A percentile compares a stretch with the other conserved stretches of the same genome.
Conservation (phyloP, 2,797 vertebrate species). For the Clarias laeviceps region DNA sequence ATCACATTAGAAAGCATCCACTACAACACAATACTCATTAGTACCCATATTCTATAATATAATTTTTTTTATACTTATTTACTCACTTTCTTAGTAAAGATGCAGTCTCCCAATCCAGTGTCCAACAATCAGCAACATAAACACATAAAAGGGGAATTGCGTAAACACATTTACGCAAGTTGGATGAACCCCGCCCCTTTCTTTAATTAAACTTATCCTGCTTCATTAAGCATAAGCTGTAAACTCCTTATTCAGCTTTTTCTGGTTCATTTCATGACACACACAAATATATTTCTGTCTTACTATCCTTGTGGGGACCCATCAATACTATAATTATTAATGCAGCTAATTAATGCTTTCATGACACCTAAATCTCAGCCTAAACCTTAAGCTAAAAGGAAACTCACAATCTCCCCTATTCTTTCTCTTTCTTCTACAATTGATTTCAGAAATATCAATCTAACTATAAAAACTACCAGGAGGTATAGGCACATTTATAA, state of each 20-base stretch:
- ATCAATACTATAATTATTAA: neutral
- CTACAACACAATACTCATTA: neutral
- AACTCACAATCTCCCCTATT: too few relatives aligned
- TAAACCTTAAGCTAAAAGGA: neutral
- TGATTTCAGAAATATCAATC: too few relatives aligned
- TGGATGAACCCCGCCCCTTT: slow-evolving; percentile 22
- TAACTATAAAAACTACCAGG: too few relatives aligned
- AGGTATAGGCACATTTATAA: too few relatives aligned
- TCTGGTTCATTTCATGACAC: neutral
- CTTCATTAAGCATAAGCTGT: slow-evolving; percentile 60
- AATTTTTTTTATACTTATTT: neutral
- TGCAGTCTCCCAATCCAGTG: neutral
- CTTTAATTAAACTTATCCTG: slow-evolving; percentile 70
- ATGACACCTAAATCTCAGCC: neutral
- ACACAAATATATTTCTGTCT: neutral
- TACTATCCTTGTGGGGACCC: neutral
- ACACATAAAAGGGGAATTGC: slow-evolving; percentile 4
- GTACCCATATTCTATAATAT: neutral
- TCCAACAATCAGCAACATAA: slow-evolving; percentile 1
- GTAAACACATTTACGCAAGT: slow-evolving; percentile 20
- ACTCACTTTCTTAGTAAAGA: slow-evolving; percentile 45
- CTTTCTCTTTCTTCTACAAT: too few relatives aligned
- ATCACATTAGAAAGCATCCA: neutral
- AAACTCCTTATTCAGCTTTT: slow-evolving; percentile 52
- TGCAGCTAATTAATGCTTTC: neutral